These are phyloP conservation scores for Onychomys leucogaster DNA, from an alignment of 2,797 vertebrate genomes.

Conservation along the genomic window DNA sequence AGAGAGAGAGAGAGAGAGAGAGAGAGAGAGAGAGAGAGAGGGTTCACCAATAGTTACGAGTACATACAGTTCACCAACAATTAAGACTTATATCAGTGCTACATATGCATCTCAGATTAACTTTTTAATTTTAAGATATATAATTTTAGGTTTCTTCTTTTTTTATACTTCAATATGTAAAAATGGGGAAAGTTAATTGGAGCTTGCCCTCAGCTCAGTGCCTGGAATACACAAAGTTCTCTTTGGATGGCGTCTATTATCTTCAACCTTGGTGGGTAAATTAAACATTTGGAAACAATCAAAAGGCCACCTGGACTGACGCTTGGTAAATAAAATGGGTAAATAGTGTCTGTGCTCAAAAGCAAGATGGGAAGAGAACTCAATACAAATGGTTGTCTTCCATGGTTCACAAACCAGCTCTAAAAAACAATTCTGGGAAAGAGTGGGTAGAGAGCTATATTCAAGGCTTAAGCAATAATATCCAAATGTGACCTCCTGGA, in stretches of 20 bases:
- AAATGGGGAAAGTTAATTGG: neutral
- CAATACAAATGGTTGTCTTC: slow-evolving; percentile 31
- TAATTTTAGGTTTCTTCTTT: neutral
- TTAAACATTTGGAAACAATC: slow-evolving; percentile 61
- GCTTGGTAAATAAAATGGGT: slow-evolving; percentile 7
- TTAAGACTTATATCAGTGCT: neutral
- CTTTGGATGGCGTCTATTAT: neutral
- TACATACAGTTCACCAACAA: neutral
- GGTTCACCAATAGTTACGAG: neutral
- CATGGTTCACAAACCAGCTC: slow-evolving; percentile 18
- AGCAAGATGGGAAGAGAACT: slow-evolving; percentile 13
- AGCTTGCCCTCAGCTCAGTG: neutral
- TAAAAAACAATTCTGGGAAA: slow-evolving; percentile 32
- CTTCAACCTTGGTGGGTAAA: neutral
- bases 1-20: neutral
- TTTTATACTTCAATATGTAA: neutral
- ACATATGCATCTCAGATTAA: neutral
- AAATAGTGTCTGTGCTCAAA: slow-evolving; percentile 38
- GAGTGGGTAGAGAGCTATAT: neutral
- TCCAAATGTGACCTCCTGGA: neutral
- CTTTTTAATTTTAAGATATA: neutral
- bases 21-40: too few species aligned
- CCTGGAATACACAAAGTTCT: neutral
- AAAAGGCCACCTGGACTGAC: slow-evolving; percentile 62
- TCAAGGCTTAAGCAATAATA: neutral